Base-by-base conservation (phyloP, 1,140 invertebrate genomes). In the Chironomus tepperi region DNA sequence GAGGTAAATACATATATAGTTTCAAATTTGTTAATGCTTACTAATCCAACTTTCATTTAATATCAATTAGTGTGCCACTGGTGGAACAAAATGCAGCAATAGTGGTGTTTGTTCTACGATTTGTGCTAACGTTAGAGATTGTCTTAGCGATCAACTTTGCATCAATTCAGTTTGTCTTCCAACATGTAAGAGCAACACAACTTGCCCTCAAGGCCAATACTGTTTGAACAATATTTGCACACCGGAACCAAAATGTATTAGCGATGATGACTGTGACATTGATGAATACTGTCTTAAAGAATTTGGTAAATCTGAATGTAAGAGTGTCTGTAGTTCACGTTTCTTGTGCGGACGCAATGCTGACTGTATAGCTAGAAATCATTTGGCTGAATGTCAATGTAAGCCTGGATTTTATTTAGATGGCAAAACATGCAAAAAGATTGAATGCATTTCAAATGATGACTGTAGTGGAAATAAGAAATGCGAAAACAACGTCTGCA, bases 391-490 rank as follows among this genome's bases (percentile, higher is more conserved):
- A 19, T 97, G 95, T 80, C 82, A 84, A 12, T 97, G 95, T 80
- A 89, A 90, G 77, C 77, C 84, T 65, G 93, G 92, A 0, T 95
- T 88, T 80, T 89, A 89, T 77, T 93, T 93, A 0, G 90, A 95
- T 83, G 88, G 93, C 0, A 86, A 88, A 78, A 85, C 89, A 75
- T 95, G 93, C 80, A 88, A 89, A 77, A 87, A 87, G 76, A 89
- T 93, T 74, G 92, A 94, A 83, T 96, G 93, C 79, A 83, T 84
- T 72, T 79, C 76, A 7, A 87, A 92, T 76, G 82, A 85, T 0
- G 88, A 96, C 65, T 96, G 94, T 79, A 87, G 89, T 0, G 87
- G 89, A 42, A 93, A 95, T 77, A 93, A 94, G 83, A 84, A 91
- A 18, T 96, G 94, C 77, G 88, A 93, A 67, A 83, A 88, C 64